These are phyloP conservation scores for Bedellia somnulentella DNA, from an alignment of 2,888 invertebrate species.

Conservation along the genomic window DNA sequence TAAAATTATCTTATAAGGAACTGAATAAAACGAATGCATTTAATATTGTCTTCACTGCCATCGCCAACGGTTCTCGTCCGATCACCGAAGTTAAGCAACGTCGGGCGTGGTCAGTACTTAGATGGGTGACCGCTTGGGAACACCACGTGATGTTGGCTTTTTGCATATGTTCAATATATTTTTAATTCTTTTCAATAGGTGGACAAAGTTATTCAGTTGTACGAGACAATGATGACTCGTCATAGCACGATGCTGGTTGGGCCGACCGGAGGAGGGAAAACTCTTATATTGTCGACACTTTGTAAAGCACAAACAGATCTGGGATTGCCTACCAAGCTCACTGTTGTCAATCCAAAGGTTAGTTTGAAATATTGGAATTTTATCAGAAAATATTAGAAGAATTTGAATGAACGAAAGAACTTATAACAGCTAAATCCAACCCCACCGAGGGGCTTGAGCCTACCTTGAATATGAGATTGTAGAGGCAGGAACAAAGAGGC, in stretches of 20 bases:
- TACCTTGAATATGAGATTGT: no score
- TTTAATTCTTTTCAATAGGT: no score
- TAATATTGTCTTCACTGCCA: no score
- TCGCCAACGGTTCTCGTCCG: conserved; percentile 18
- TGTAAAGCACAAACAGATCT: conserved; percentile 77
- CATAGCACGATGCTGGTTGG: conserved; percentile 92
- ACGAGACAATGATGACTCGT: conserved; percentile 93
- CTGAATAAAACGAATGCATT: no score
- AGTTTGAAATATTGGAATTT: no score
- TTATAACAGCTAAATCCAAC: no score
- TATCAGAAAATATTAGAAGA: conserved; percentile 1
- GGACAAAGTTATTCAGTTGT: conserved; percentile 87
- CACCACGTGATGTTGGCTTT: conserved; percentile 6
- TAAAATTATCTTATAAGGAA: no score
- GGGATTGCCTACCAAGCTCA: conserved; percentile 77
- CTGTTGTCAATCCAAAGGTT: conserved; percentile 84
- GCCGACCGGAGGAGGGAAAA: conserved; percentile 91
- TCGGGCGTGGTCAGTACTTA: conserved; percentile 14
- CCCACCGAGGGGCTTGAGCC: no score
- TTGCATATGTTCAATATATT: no score
- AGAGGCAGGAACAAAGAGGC: no score
- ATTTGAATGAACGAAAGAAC: not conserved
- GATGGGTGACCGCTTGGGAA: conserved; percentile 12
- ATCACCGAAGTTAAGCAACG: conserved; percentile 15
- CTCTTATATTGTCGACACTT: conserved; percentile 78